Evolutionary conservation across 1,140 invertebrate genomes (phyloP).

Genomic region (Neodiprion fabricii): DNA sequence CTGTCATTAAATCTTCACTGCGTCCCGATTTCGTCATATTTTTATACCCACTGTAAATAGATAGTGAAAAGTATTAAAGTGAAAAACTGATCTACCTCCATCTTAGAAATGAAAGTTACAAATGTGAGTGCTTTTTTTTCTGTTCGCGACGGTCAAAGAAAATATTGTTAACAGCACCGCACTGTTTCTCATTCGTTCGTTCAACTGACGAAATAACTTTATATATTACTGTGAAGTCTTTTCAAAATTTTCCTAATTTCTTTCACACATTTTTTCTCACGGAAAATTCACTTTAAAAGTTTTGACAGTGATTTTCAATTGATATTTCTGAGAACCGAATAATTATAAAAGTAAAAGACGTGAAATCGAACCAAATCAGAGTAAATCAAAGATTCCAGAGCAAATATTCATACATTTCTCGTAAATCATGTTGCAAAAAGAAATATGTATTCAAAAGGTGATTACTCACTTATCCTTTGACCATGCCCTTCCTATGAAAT

Average conservation of each 20-base stretch:
- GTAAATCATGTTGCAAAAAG: neutral
- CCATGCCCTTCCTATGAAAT: constrained; percentile 1
- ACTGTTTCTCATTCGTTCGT: too few species aligned
- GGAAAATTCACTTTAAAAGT: too few species aligned
- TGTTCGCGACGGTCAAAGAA: too few species aligned
- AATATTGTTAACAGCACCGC: too few species aligned
- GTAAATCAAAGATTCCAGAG: neutral
- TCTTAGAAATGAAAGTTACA: neutral
- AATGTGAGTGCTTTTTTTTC: neutral
- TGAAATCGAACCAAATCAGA: too few species aligned
- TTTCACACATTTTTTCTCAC: too few species aligned
- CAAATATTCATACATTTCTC: neutral
- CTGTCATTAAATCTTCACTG: neutral
- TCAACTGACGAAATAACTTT: too few species aligned
- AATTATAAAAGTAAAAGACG: too few species aligned
- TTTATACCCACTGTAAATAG: neutral
- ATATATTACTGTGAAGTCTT: too few species aligned
- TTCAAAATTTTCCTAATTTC: too few species aligned
- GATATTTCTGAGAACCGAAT: too few species aligned
- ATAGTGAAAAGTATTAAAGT: neutral
- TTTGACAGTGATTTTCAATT: too few species aligned
- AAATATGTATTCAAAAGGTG: neutral
- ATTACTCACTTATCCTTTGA: neutral
- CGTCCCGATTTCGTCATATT: neutral
- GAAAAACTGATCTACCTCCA: neutral